These are phyloP conservation scores for Leiothrix lutea DNA, from an alignment of 2,113 vertebrate species.

Conservation along the genomic window DNA sequence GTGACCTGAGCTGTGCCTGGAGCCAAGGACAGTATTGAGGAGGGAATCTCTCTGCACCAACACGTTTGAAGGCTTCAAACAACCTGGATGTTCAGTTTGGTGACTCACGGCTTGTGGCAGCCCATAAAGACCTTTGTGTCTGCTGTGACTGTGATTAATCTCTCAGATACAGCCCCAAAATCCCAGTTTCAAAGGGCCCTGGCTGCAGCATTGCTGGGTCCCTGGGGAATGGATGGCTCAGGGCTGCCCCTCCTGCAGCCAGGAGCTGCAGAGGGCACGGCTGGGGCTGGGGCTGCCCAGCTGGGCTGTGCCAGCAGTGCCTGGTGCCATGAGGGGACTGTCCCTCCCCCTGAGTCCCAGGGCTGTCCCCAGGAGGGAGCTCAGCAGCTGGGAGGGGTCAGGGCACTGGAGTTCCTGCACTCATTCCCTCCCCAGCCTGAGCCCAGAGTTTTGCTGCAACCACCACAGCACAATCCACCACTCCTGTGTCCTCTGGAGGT, in stretches of 20 bases:
- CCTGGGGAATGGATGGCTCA: neutral
- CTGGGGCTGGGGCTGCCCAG: too few relatives aligned
- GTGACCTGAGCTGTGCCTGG: neutral
- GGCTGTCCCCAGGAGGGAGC: neutral
- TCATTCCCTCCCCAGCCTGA: neutral
- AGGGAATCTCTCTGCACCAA: neutral
- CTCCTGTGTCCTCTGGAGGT: neutral
- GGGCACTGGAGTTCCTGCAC: neutral
- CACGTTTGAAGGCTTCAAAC: neutral
- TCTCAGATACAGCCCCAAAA: neutral
- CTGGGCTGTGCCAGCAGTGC: neutral
- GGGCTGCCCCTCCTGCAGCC: neutral
- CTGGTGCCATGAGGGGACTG: neutral
- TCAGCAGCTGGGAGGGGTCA: neutral
- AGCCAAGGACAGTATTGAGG: rapidly evolving
- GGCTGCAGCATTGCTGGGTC: neutral
- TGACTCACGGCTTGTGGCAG: neutral
- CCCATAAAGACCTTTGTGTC: neutral
- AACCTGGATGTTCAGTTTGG: neutral
- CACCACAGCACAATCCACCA: neutral
- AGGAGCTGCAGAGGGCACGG: neutral
- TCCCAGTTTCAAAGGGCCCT: neutral
- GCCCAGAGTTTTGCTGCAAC: neutral
- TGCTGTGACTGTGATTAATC: neutral
- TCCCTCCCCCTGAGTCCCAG: neutral